Conservation (phyloP, 2,888 invertebrate species). For the Tethea ocularis region DNA sequence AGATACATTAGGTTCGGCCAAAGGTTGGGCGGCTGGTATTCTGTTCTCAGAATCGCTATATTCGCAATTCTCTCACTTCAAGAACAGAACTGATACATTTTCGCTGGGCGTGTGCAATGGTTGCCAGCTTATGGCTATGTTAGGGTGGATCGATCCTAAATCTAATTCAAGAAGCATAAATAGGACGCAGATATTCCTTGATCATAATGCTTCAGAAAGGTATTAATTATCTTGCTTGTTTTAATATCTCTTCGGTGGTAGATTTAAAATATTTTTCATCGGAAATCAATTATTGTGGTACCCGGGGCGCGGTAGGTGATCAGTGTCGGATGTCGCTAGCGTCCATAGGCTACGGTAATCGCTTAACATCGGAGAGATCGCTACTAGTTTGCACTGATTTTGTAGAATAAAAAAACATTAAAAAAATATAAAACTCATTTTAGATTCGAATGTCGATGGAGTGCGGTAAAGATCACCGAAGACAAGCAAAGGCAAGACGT, state of each 20-base stretch:
- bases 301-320: no score
- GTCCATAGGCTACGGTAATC: no score
- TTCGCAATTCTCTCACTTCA: constrained; percentile 91
- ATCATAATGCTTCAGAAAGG: constrained; percentile 94
- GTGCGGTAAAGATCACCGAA: constrained; percentile 88
- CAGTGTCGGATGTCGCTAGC: no score
- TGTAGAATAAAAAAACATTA: no score
- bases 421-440: not conserved
- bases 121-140: constrained; percentile 96
- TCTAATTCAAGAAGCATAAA: constrained; percentile 40
- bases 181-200: constrained; percentile 86
- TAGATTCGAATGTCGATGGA: constrained; percentile 89
- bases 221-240: constrained; percentile 63
- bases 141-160: constrained; percentile 93
- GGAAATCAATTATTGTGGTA: no score
- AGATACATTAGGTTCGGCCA: constrained; percentile 98
- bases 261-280: not conserved
- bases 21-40: constrained; percentile 98
- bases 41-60: constrained; percentile 90
- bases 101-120: constrained; percentile 99
- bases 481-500: constrained; percentile 85
- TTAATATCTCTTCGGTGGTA: not conserved
- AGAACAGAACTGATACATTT: constrained; percentile 91
- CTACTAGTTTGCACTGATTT: no score
- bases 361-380: no score